Base-by-base conservation (phyloP, 2,888 invertebrate species). In the Baccha elongata region DNA sequence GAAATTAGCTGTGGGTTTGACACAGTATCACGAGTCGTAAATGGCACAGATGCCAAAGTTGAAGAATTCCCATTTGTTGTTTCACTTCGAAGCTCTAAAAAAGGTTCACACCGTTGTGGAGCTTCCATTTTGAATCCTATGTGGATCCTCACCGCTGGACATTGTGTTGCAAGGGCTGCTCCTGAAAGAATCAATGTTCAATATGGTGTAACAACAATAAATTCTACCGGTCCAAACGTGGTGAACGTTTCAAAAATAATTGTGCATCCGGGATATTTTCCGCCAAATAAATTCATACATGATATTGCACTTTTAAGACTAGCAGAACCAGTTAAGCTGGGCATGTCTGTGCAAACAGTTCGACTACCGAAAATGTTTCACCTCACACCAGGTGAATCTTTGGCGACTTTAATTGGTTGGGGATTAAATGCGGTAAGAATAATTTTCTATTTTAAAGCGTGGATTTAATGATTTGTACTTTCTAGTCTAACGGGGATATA, bases 391-490 rank as follows among this genome's bases (percentile, higher is more conserved):
- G 86, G 52, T 6, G 86, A 87, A 35, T 84, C 81, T 19, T 79
- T 85, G n/a, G 90, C 87, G 8, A 75, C 85, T 0, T 84, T 91
- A 1, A 85, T 89, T n/a, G 91, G 91, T 13, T 91, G 91, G 91
- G 91, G 91, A 0, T 65, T 88, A 2, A 89, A 89, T 86, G 87
- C 86, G 86, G 89, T 88, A 74, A 73, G 87, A 44, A 1, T 1
- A 21, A 15, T 4, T 0, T 44, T 26, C 1, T 32, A n/a, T n/a
- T n/a, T n/a, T n/a, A n/a, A n/a, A n/a, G n/a, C n/a, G n/a, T n/a
- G n/a, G n/a, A n/a, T 48, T 11, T 46, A 15, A 37, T 29, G n/a
- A 1, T 26, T 48, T 3, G 15, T 37, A n/a, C 21, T 4, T 85
- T 84, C 2, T 68, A 91, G 91, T 88, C 89, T 3, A 88, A 88